Conservation (phyloP, 2,113 vertebrate genomes). For the Puma concolor region DNA sequence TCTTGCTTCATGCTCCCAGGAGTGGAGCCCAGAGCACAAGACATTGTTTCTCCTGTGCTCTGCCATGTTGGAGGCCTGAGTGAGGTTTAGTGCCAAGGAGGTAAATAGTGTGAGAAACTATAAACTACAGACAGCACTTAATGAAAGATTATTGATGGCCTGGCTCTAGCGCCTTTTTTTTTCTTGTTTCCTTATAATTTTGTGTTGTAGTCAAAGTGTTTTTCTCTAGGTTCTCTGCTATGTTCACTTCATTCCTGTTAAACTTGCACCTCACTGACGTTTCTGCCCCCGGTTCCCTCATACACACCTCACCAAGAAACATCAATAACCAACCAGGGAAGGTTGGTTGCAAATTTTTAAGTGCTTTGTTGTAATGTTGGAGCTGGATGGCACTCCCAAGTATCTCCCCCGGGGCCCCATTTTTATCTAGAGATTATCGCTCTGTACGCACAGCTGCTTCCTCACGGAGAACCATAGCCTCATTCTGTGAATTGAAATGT, state of each 20-base stretch:
- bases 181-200: background rate
- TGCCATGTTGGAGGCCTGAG: background rate
- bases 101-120: background rate
- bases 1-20: background rate
- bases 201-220: background rate
- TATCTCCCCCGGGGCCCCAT: background rate
- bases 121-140: background rate
- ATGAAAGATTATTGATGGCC: background rate
- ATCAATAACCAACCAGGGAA: background rate
- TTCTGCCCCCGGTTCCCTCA: no score
- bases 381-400: background rate
- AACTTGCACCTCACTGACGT: background rate
- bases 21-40: background rate
- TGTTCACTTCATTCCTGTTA: constrained; percentile 15
- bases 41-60: background rate
- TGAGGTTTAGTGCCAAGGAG: background rate
- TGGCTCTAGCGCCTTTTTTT: background rate
- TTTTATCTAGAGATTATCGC: constrained; percentile 43
- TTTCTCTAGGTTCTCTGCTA: background rate
- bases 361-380: background rate
- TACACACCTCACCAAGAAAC: background rate
- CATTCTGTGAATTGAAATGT: constrained; percentile 50
- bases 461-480: constrained; percentile 49
- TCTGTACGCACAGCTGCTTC: background rate
- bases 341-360: background rate